Percentiles rank a stretch among this genome's conserved stretches.
Evolutionary conservation across 2,113 vertebrate genomes (phyloP).

Genomic region (Petaurus breviceps): DNA sequence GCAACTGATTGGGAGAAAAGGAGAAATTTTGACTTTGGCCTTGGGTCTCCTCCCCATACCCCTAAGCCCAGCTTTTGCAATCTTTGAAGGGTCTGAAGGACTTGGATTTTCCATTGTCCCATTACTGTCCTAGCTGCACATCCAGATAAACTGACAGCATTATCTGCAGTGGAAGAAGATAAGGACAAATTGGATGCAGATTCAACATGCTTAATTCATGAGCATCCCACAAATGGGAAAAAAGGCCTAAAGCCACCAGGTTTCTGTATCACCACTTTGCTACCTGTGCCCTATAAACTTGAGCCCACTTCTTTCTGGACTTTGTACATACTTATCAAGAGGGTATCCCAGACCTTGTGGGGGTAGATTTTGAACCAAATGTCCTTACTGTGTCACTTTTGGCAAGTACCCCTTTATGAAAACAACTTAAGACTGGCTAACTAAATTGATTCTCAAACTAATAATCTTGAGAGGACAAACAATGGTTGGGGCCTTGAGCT

Average conservation of each 20-base stretch:
- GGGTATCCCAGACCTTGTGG: background rate
- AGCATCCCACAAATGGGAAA: background rate
- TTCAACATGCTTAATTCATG: background rate
- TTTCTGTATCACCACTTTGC: background rate
- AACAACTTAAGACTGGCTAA: background rate
- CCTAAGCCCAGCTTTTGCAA: background rate
- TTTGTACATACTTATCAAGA: background rate
- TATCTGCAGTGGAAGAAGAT: background rate
- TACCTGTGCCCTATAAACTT: background rate
- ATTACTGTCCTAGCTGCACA: background rate
- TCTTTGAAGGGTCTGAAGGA: background rate
- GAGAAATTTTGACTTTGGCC: background rate
- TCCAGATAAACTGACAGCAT: background rate
- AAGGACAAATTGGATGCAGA: background rate
- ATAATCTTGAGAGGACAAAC: background rate
- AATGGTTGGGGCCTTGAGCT: background rate
- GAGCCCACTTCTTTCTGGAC: background rate
- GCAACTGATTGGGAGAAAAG: background rate
- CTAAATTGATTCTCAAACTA: background rate
- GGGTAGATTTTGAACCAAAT: background rate
- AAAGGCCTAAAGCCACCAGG: background rate
- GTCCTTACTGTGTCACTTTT: background rate
- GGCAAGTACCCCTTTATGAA: background rate
- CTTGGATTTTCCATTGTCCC: background rate
- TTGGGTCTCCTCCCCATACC: background rate